Evolutionary conservation across 1,140 invertebrate genomes (phyloP), one percentile per base, ranked within the genome.

Genomic region (Ceratina australensis): DNA sequence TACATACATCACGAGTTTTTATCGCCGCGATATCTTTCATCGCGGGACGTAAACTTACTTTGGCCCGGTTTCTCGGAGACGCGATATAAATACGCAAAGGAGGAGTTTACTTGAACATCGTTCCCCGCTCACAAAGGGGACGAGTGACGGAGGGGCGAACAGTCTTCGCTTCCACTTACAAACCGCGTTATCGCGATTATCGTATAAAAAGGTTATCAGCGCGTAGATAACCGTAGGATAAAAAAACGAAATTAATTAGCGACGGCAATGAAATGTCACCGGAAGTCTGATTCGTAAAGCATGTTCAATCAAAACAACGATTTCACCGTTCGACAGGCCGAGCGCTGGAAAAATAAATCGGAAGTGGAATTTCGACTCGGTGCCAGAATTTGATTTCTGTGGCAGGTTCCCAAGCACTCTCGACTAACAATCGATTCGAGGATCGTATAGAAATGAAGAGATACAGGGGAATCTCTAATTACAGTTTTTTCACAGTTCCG

Each of bases 171-270:
- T 22, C 8, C 10, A 0, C 42, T 12, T 16, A 33, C 42, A n/a
- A 57, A 59, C 42, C 26, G 42, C 64, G 78, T 75, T 79, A 22
- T 52, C 72, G 33, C 16, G 72, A 75, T 75, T 74, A 79, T 79
- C 49, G 78, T 49, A 61, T 54, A 63, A 79, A 67, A 79, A 66
- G 22, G 2, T 8, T 49, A 24, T 47, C 22, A 49, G 5, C 8
- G 20, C 15, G 18, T 5, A 54, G 77, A 49, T 76, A 68, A 64
- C 67, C 28, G 20, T 1, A 5, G 57, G 28, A 20, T 24, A 33
- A 33, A 26, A 12, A 47, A 63, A 63, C 63, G 28, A 57, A 74
- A 67, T 74, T 74, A 79, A 79, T 79, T 74, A 79, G 66, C 77
- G 56, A 52, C 16, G 24, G 0, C n/a, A 15, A 7, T 54, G 5